Conservation (phyloP, 2,113 vertebrate species). For the Promerops cafer region DNA sequence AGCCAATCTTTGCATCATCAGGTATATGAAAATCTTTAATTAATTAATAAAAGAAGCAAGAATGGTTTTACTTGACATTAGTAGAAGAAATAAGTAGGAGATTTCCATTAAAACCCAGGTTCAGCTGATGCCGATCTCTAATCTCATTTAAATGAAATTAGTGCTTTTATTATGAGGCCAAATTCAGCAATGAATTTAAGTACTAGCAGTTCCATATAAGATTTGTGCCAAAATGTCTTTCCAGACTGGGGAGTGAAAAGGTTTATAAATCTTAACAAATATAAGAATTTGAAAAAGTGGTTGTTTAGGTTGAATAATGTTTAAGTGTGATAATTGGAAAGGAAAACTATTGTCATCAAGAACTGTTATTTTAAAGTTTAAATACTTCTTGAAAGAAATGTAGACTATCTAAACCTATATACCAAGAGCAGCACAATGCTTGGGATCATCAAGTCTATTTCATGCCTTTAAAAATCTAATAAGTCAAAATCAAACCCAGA, state of each 20-base stretch:
- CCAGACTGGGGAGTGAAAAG: neutral
- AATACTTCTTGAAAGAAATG: neutral
- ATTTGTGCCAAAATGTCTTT: neutral
- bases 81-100: neutral
- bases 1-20: neutral
- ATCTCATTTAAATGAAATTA: neutral
- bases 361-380: neutral
- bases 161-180: neutral
- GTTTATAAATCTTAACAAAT: neutral
- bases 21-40: neutral
- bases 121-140: neutral
- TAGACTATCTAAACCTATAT: neutral
- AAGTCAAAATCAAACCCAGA: neutral
- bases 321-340: neutral
- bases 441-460: neutral
- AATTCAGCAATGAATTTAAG: neutral
- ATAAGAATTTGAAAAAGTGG: neutral
- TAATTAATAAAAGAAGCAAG: neutral
- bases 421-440: neutral
- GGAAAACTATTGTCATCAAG: neutral
- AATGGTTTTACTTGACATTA: neutral
- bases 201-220: neutral
- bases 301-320: neutral
- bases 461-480: neutral
- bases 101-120: neutral